These are phyloP conservation scores for Meta bourneti DNA, from an alignment of 2,888 invertebrate species.

Conservation along the genomic window DNA sequence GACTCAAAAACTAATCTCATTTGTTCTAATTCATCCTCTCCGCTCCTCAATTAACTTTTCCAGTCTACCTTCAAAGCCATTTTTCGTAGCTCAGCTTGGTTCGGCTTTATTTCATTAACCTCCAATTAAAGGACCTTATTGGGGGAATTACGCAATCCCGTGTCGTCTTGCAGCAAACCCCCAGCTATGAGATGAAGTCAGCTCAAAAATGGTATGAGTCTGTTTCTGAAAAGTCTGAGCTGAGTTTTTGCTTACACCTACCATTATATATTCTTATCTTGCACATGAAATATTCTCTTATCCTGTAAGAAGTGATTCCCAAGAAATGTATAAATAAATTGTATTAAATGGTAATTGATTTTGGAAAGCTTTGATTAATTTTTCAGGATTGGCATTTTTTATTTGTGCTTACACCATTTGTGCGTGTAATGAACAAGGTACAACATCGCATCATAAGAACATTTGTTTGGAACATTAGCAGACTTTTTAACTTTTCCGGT, in stretches of 20 bases:
- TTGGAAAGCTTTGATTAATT: too few species aligned
- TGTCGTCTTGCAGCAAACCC: conserved; percentile 7
- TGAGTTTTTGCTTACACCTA: neutral
- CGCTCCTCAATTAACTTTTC: conserved; percentile 55
- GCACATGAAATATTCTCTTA: too few species aligned
- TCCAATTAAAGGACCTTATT: conserved; percentile 47
- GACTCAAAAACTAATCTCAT: conserved; percentile 62
- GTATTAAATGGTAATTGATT: too few species aligned
- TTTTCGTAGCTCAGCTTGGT: conserved; percentile 44
- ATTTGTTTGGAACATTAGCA: conserved; percentile 47
- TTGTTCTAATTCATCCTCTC: conserved; percentile 15
- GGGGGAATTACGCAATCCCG: conserved; percentile 48
- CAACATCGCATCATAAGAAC: conserved; percentile 21
- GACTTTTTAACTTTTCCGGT: conserved; percentile 48
- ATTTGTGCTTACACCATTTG: too few species aligned
- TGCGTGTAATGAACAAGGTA: too few species aligned
- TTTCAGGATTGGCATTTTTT: too few species aligned
- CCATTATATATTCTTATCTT: too few species aligned
- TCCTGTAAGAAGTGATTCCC: too few species aligned
- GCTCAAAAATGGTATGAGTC: conserved; percentile 11
- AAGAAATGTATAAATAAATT: too few species aligned
- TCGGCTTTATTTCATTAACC: conserved; percentile 67
- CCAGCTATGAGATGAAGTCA: neutral
- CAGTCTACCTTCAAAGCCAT: conserved; percentile 29
- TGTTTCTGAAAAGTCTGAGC: neutral